Conservation (phyloP, 2,888 invertebrate genomes). For the Callyntrura guangdongensis region DNA sequence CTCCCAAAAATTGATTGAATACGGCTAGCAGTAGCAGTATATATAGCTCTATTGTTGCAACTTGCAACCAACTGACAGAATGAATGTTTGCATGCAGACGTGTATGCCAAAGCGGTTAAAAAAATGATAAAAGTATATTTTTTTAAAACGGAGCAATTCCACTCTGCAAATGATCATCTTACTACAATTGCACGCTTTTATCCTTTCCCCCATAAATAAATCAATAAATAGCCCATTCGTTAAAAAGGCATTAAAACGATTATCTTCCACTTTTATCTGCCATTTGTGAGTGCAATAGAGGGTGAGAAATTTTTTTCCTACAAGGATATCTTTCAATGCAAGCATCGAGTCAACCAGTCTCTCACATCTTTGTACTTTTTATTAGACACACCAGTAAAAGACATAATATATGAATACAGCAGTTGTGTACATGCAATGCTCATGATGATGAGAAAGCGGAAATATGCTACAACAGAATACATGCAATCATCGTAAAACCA, state of each 20-base stretch:
- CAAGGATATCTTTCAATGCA: conserved; percentile 32
- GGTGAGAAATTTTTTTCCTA: conserved; percentile 25
- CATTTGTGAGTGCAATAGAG: background rate
- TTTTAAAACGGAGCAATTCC: background rate
- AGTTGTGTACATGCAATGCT: background rate
- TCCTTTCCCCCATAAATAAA: too few species aligned
- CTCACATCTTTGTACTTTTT: background rate
- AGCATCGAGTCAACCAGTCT: background rate
- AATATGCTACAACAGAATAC: background rate
- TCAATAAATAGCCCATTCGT: too few species aligned
- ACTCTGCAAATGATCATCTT: background rate
- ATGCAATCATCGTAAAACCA: background rate
- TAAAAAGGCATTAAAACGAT: too few species aligned
- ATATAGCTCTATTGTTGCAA: too few species aligned
- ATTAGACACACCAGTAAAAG: background rate
- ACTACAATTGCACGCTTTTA: too few species aligned
- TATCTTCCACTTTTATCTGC: too few species aligned
- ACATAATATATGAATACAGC: background rate
- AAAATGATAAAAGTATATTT: background rate
- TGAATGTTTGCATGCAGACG: background rate
- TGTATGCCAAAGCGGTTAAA: background rate
- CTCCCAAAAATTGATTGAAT: conserved; percentile 43
- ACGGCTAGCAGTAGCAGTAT: background rate
- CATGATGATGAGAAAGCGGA: conserved; percentile 10
- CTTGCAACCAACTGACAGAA: too few species aligned